phyloP scores from a whole-genome alignment of 2,888 invertebrate species.

The Lithophane leautieri region DNA sequence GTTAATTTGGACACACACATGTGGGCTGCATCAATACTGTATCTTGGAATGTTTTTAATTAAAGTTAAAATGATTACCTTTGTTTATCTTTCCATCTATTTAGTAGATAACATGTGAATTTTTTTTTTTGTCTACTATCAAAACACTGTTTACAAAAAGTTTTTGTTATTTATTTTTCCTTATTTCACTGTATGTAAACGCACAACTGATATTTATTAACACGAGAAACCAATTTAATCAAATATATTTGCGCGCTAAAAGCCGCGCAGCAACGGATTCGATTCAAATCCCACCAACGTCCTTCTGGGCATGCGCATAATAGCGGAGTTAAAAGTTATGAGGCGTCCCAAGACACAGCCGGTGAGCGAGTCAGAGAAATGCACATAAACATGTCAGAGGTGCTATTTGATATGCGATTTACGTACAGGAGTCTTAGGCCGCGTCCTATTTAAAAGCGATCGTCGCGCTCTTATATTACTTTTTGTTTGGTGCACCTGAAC shows the following conservation, averaged over 20 bases:
- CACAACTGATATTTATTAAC: not conserved
- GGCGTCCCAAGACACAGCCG: constrained; percentile 20
- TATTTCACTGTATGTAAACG: not conserved
- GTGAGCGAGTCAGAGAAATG: constrained; percentile 17
- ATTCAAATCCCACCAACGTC: constrained; percentile 64
- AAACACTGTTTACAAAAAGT: not conserved
- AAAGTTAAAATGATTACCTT: constrained; percentile 35
- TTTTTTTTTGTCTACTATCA: not conserved
- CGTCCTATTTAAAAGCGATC: too few species aligned
- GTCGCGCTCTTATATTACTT: too few species aligned
- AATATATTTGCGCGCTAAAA: constrained; percentile 45
- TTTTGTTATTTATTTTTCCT: not conserved
- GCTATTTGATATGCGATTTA: constrained; percentile 1
- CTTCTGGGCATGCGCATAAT: constrained; percentile 63
- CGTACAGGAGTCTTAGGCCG: not conserved
- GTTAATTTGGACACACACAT: constrained; percentile 21
- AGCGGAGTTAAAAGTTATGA: constrained; percentile 58
- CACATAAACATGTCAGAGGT: not conserved
- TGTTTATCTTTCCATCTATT: constrained; percentile 34
- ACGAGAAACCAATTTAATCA: constrained; percentile 25
- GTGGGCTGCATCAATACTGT: constrained; percentile 33
- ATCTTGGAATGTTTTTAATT: not conserved
- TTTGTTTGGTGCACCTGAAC: too few species aligned
- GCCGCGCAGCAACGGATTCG: constrained; percentile 50
- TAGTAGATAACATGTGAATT: constrained; percentile 10